Evolutionary conservation across 1,140 invertebrate genomes (phyloP), one percentile per base, ranked within the genome.

Genomic region (Hyles vespertilio): DNA sequence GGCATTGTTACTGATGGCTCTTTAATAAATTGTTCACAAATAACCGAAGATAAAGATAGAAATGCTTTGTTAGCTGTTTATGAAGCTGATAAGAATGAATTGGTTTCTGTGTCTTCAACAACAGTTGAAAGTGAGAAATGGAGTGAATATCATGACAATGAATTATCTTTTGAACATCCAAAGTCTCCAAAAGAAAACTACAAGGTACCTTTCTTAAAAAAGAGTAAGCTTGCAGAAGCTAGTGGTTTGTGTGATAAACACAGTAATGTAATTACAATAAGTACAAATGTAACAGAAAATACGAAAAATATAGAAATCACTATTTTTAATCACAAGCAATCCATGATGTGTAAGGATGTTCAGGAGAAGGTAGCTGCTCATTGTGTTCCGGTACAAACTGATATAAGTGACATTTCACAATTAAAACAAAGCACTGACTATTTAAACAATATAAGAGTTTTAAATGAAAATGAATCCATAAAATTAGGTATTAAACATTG

Each of bases 131-230:
- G 10, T 40, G 36, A 56, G 34, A 11, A 2, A 34, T 32, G 9
- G n/a, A 11, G 7, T 44, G 32, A 46, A 46, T 45, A 8, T 11
- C 43, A 45, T 46, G 55, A 8, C 46, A 48, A 5, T 5, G 46
- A 11, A 48, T 22, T 22, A 22, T 22, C 22, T 22, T 22, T 22
- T 22, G 46, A 40, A 8, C 36, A 40, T 8, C 36, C 36, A 40
- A 40, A 40, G 36, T 5, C 8, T 5, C 36, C 8, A 5, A 40
- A 40, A 40, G 36, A 50, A 22, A 49, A 47, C 2, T 58, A 63
- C 46, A 72, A 70, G 61, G 72, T 87, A 36, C 68, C 70, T 56
- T 87, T 81, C 69, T 73, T 71, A 43, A 80, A 76, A 70, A 84
- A 68, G 61, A 69, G 75, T 61, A 64, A 44, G 45, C 63, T 87